Percentiles rank a stretch among this genome's conserved stretches.
phyloP scores from a whole-genome alignment of 2,113 vertebrate species.

The Ammospiza caudacuta region DNA sequence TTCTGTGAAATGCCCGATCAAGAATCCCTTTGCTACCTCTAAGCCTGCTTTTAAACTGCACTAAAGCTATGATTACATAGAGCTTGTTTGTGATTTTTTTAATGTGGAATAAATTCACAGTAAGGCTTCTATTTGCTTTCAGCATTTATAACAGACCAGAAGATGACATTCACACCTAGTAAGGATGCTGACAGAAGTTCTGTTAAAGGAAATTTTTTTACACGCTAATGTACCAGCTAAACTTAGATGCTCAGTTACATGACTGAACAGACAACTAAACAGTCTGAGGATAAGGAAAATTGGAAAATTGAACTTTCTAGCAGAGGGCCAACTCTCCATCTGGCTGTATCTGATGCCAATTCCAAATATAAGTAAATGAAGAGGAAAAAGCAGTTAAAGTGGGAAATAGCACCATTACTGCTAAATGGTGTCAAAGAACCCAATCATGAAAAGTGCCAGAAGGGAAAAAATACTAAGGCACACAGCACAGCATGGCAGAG shows the following conservation, averaged over 20 bases:
- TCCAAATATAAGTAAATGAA: constrained; percentile 10
- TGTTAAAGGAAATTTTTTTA: neutral
- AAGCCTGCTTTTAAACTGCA: neutral
- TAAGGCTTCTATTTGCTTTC: neutral
- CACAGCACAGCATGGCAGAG: neutral
- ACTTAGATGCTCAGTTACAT: neutral
- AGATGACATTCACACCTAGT: neutral
- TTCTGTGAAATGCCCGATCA: neutral
- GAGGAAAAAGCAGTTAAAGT: neutral
- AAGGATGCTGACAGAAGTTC: constrained; percentile 11
- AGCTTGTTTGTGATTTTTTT: neutral
- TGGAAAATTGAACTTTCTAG: constrained; percentile 17
- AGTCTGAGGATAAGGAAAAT: neutral
- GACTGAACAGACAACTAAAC: neutral
- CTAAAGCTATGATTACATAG: neutral
- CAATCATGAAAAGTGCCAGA: neutral
- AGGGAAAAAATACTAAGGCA: neutral
- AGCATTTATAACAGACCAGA: neutral
- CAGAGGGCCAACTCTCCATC: constrained; percentile 19
- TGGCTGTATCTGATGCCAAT: constrained; percentile 15
- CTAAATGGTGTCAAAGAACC: neutral
- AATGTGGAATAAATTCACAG: neutral
- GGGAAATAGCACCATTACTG: neutral
- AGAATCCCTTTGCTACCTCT: neutral
- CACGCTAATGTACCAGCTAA: neutral